Evolutionary conservation across 2,797 vertebrate genomes (phyloP).

Genomic region (Anisognathus igniventris): DNA sequence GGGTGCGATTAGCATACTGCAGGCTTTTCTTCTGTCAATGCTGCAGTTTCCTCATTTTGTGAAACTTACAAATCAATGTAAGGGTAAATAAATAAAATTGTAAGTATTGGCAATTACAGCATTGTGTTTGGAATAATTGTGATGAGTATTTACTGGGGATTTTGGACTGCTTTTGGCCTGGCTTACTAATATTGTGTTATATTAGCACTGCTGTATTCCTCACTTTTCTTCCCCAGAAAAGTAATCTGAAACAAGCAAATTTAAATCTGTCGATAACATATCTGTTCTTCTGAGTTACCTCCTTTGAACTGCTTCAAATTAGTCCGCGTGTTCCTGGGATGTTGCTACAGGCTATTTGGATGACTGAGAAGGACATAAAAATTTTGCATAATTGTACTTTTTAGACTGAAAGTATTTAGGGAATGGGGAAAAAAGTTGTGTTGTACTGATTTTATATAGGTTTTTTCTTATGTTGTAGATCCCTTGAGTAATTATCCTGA

Average conservation of each 20-base stretch:
- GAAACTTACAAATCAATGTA: not conserved
- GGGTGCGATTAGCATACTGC: not conserved
- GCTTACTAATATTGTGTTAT: not conserved
- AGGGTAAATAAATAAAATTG: not conserved
- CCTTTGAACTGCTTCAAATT: not conserved
- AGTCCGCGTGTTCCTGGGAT: not conserved
- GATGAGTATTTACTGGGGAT: not conserved
- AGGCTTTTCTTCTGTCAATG: not conserved
- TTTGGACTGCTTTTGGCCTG: not conserved
- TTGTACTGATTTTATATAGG: not conserved
- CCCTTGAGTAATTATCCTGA: conserved; percentile 38
- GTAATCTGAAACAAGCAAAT: not conserved
- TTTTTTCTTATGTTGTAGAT: not conserved
- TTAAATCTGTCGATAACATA: not conserved
- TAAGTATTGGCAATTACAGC: not conserved
- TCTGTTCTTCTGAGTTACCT: not conserved
- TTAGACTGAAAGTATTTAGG: not conserved
- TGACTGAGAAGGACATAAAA: not conserved
- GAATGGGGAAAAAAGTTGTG: not conserved
- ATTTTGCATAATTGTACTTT: not conserved
- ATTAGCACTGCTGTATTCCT: not conserved
- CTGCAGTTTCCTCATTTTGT: not conserved
- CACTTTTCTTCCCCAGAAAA: not conserved
- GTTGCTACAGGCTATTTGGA: not conserved
- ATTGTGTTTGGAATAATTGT: not conserved